Conservation (phyloP, 2,888 invertebrate species). For the Troglohyphantes excavatus region DNA sequence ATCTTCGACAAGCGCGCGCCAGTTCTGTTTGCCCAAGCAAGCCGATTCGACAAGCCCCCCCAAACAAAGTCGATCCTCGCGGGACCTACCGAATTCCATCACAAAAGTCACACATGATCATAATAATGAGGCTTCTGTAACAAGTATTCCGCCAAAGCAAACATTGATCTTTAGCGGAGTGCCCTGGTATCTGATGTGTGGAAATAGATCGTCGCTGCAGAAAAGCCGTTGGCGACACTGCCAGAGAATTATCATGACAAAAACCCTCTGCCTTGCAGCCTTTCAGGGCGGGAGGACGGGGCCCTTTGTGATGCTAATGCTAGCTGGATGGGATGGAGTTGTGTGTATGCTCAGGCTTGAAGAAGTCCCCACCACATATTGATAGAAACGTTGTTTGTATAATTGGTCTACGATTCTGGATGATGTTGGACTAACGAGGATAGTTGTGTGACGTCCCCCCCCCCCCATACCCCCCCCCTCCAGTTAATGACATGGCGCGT, state of each 20-base stretch:
- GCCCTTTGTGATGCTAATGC: slow-evolving; percentile 73
- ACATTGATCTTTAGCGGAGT: slow-evolving; percentile 61
- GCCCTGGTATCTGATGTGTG: slow-evolving; percentile 11
- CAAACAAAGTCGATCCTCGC: slow-evolving; percentile 61
- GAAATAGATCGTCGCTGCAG: slow-evolving; percentile 55
- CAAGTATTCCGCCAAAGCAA: slow-evolving; percentile 74
- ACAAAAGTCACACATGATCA: slow-evolving; percentile 71
- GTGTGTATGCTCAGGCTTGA: slow-evolving; percentile 65
- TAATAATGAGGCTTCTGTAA: slow-evolving; percentile 71
- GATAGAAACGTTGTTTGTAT: slow-evolving; percentile 70
- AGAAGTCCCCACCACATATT: slow-evolving; percentile 68
- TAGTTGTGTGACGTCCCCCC: neutral
- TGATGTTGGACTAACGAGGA: slow-evolving; percentile 41
- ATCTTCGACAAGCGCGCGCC: slow-evolving; percentile 11
- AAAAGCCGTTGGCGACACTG: slow-evolving; percentile 44
- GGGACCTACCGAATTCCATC: slow-evolving; percentile 59
- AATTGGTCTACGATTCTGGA: slow-evolving; percentile 74
- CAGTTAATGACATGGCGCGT: slow-evolving; percentile 68
- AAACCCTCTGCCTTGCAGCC: slow-evolving; percentile 48
- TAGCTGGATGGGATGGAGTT: neutral
- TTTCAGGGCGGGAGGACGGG: slow-evolving; percentile 37
- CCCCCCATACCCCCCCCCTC: slow-evolving; percentile 13
- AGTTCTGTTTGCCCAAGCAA: slow-evolving; percentile 53
- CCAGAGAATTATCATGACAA: slow-evolving; percentile 71
- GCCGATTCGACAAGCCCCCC: slow-evolving; percentile 40